A percentile compares a stretch with the other conserved stretches of the same genome.
Evolutionary conservation across 2,888 invertebrate species (phyloP).

Genomic region (Melanophora roralis): DNA sequence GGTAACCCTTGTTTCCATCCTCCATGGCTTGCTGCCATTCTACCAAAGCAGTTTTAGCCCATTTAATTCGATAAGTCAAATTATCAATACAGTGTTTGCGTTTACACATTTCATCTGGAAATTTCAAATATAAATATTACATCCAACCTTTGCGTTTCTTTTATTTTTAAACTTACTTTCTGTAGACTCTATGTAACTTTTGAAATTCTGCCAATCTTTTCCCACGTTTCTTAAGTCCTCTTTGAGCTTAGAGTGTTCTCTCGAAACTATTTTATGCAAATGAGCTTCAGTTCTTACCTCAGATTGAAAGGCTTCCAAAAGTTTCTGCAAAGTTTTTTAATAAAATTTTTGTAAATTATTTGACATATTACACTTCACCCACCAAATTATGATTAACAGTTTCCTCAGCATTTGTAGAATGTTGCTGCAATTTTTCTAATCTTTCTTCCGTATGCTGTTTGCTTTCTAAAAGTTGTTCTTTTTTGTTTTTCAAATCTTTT

Average conservation of each 20-base stretch:
- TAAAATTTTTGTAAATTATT: neutral
- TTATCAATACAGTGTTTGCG: slow-evolving; percentile 81
- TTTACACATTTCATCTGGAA: slow-evolving; percentile 78
- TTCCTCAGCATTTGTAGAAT: slow-evolving; percentile 78
- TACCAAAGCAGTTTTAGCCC: slow-evolving; percentile 80
- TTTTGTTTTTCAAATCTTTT: slow-evolving; percentile 77
- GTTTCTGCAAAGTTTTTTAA: slow-evolving; percentile 75
- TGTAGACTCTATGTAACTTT: slow-evolving; percentile 68
- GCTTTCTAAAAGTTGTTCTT: slow-evolving; percentile 77
- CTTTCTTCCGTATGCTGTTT: slow-evolving; percentile 78
- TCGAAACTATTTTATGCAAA: slow-evolving; percentile 71
- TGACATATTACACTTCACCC: slow-evolving; percentile 43
- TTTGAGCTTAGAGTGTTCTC: slow-evolving; percentile 75
- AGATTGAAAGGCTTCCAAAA: slow-evolving; percentile 83
- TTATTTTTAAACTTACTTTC: slow-evolving; percentile 68
- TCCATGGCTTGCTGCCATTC: slow-evolving; percentile 86
- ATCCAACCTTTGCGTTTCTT: no score
- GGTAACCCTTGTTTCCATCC: slow-evolving; percentile 83
- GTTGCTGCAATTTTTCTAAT: slow-evolving; percentile 77
- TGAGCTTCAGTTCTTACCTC: slow-evolving; percentile 84
- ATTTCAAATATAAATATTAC: no score
- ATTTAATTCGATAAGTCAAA: slow-evolving; percentile 82
- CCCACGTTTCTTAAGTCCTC: slow-evolving; percentile 69
- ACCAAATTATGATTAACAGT: slow-evolving; percentile 80
- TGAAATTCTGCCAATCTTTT: slow-evolving; percentile 69